Conservation (phyloP, 2,888 invertebrate species). For the Dolichopus griseipennis region DNA sequence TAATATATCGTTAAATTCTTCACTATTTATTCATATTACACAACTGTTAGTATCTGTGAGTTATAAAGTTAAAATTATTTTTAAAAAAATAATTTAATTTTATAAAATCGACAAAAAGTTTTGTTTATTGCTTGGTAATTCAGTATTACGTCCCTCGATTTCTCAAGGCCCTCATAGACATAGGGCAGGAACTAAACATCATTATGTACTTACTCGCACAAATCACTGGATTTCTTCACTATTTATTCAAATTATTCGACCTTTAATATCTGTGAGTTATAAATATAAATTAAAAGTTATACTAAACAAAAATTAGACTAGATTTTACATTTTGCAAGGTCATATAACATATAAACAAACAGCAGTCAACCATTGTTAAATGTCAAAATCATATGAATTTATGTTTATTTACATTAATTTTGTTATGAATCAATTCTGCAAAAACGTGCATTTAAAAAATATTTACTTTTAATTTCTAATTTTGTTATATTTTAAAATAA, state of each 20-base stretch:
- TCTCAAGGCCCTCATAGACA: neutral
- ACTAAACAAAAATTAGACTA: too few species aligned
- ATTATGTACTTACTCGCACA: too few species aligned
- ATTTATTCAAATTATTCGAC: neutral
- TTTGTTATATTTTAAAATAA: neutral
- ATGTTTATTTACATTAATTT: neutral
- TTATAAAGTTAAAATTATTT: too few species aligned
- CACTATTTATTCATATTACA: too few species aligned
- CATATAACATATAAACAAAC: too few species aligned
- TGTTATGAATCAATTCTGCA: neutral
- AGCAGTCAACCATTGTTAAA: neutral
- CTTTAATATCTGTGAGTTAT: neutral
- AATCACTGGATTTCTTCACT: neutral
- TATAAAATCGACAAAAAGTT: too few species aligned
- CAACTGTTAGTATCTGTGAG: too few species aligned
- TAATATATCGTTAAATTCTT: neutral
- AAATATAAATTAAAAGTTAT: neutral
- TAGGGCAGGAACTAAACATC: too few species aligned
- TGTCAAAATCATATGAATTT: neutral
- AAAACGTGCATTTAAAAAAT: neutral
- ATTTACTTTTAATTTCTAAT: too few species aligned
- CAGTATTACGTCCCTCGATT: conserved; percentile 9
- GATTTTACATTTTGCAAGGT: too few species aligned
- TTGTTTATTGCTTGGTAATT: too few species aligned
- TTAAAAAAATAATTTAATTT: too few species aligned